phyloP scores from a whole-genome alignment of 2,797 vertebrate species.

The Intellagama lesueurii region DNA sequence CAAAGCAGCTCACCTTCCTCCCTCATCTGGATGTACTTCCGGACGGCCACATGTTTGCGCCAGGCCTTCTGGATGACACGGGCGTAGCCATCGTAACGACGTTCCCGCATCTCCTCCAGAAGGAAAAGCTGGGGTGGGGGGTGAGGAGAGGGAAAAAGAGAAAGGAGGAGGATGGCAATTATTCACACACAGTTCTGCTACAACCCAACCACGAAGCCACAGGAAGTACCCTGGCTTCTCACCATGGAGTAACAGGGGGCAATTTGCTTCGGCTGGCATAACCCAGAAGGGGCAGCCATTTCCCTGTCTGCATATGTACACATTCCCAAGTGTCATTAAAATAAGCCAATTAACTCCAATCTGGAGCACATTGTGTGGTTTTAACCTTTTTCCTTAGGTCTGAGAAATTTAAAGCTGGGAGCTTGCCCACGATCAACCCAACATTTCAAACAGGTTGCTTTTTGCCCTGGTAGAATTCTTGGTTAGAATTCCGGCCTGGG shows the following conservation, averaged over 20 bases:
- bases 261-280: not conserved
- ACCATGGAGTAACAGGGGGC: not conserved
- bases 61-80: slow-evolving; percentile 88
- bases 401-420: not conserved
- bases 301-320: not conserved
- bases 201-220: too few relatives aligned
- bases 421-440: not conserved
- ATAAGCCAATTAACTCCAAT: not conserved
- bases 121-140: slow-evolving; percentile 80
- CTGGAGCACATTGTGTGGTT: not conserved
- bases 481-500: too few relatives aligned
- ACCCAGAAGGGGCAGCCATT: too few relatives aligned
- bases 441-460: not conserved
- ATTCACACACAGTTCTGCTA: not conserved
- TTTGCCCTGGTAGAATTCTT: not conserved
- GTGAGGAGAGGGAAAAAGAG: not conserved
- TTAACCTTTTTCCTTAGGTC: not conserved
- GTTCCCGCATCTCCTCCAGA: slow-evolving; percentile 88
- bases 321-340: not conserved
- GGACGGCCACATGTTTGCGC: slow-evolving; percentile 86
- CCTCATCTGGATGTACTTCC: slow-evolving; percentile 87
- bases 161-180: not conserved
- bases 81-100: slow-evolving; percentile 85
- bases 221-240: too few relatives aligned
- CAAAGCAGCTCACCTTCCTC: slow-evolving; percentile 80